These are phyloP conservation scores for Scelioninae gen. 1 DNA, from an alignment of 2,888 invertebrate species.

Conservation along the genomic window DNA sequence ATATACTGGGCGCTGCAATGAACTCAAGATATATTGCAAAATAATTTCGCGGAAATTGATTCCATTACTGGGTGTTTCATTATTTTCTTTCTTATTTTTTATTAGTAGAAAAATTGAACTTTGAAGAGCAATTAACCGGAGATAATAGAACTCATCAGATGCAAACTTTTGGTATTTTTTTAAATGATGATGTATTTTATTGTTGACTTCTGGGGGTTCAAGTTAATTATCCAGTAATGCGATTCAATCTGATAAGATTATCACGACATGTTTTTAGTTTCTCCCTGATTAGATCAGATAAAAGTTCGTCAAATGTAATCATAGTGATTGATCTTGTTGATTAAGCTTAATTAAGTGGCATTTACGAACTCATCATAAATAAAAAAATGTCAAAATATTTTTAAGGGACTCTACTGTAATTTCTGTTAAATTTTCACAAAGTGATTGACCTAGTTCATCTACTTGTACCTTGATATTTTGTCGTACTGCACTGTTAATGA, in stretches of 20 bases:
- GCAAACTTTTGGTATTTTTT: neutral
- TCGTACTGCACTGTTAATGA: too few relatives aligned
- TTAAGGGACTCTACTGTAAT: too few relatives aligned
- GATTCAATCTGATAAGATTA: slow-evolving; percentile 5
- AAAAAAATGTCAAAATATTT: too few relatives aligned
- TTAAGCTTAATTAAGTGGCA: neutral
- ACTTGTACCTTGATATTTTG: too few relatives aligned
- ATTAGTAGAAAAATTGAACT: neutral
- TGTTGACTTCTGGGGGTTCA: neutral
- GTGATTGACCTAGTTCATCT: too few relatives aligned
- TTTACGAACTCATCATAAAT: neutral
- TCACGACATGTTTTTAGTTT: neutral
- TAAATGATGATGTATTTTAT: neutral
- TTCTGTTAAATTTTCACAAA: too few relatives aligned
- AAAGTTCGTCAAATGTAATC: neutral
- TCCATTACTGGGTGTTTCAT: neutral
- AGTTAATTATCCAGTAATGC: neutral
- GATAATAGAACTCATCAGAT: neutral
- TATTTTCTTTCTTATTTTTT: neutral
- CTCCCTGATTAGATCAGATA: neutral
- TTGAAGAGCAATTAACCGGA: neutral
- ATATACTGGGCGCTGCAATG: neutral
- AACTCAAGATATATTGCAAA: neutral
- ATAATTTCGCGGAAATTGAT: slow-evolving; percentile 12
- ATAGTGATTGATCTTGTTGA: neutral